These are phyloP conservation scores for Cotesia glomerata DNA, from an alignment of 1,140 invertebrate genomes.

Conservation along the genomic window DNA sequence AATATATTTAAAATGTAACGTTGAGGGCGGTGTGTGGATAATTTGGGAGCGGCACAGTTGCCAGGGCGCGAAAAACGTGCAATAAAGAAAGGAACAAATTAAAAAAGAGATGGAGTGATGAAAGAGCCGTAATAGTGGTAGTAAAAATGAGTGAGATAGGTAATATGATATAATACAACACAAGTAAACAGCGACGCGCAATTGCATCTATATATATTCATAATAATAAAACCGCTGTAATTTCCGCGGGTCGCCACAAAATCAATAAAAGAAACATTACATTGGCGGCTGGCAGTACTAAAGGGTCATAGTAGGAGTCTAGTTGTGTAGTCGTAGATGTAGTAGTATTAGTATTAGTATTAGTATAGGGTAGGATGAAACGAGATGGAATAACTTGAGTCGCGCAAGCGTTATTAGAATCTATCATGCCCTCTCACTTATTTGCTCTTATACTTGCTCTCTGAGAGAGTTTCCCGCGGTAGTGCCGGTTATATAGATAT, in stretches of 20 bases:
- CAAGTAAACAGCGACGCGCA: not conserved
- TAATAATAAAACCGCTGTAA: constrained; percentile 46
- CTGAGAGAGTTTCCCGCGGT: not conserved
- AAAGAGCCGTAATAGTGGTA: not conserved
- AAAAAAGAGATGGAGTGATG: not conserved
- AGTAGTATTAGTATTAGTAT: too few relatives aligned
- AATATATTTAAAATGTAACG: not conserved
- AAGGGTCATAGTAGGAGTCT: constrained; percentile 31
- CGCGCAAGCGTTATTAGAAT: constrained; percentile 17
- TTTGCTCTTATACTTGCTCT: not conserved
- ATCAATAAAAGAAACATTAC: constrained; percentile 66
- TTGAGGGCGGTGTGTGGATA: not conserved
- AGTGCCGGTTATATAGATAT: too few relatives aligned
- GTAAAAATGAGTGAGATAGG: not conserved
- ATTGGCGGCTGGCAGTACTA: constrained; percentile 57
- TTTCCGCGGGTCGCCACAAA: constrained; percentile 60
- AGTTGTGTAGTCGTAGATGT: too few relatives aligned
- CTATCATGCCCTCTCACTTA: not conserved
- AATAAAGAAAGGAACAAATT: not conserved
- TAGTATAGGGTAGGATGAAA: not conserved
- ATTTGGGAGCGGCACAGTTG: constrained; percentile 5
- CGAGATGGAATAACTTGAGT: not conserved
- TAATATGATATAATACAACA: not conserved
- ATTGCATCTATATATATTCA: constrained; percentile 41
- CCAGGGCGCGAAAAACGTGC: constrained; percentile 1